These are phyloP conservation scores for Capreolus pygargus DNA, from an alignment of 2,113 vertebrate genomes.

Conservation along the genomic window DNA sequence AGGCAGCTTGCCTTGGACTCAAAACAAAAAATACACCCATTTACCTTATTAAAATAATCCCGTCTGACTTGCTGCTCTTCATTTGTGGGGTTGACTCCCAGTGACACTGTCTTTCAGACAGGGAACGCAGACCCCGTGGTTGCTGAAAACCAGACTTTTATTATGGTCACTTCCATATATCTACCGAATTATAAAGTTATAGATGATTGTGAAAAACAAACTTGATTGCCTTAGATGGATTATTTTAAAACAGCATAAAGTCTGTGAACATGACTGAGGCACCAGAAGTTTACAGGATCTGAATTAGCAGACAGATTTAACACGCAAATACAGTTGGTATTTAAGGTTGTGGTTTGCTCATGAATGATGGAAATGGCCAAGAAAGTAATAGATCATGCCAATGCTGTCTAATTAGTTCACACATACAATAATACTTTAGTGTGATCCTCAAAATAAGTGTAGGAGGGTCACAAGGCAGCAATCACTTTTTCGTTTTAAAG, in stretches of 20 bases:
- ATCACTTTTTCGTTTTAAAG: conserved; percentile 15
- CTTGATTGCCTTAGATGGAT: background rate
- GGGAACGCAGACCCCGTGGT: background rate
- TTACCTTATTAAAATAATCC: background rate
- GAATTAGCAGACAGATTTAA: background rate
- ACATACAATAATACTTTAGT: background rate
- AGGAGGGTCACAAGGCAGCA: background rate
- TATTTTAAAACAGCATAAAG: conserved; percentile 12
- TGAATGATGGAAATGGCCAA: background rate
- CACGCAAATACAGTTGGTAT: background rate
- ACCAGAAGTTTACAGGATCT: background rate
- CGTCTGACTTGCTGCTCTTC: background rate
- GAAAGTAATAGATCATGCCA: background rate
- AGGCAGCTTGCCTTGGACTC: rapidly evolving
- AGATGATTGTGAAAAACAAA: background rate
- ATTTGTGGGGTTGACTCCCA: background rate
- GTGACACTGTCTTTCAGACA: background rate
- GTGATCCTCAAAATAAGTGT: background rate
- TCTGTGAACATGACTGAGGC: background rate
- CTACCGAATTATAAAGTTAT: background rate
- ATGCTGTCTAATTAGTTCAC: background rate
- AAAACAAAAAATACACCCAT: background rate
- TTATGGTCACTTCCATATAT: background rate
- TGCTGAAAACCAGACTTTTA: background rate
- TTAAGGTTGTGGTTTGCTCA: background rate